These are phyloP conservation scores for Drosophila percnosoma DNA, from an alignment of 2,888 invertebrate genomes.

Conservation along the genomic window DNA sequence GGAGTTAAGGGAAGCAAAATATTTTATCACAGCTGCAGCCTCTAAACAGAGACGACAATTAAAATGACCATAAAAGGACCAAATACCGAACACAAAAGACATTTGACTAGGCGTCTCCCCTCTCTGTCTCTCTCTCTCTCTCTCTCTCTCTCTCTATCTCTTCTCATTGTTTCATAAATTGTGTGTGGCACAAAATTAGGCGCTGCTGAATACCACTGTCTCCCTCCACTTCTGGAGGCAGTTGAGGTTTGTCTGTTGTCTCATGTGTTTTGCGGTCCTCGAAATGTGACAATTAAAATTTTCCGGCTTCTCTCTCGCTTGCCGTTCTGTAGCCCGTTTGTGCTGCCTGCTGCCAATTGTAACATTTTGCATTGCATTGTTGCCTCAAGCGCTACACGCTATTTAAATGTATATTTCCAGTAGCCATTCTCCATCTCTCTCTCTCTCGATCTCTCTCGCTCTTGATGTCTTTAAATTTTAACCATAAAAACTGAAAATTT, in stretches of 20 bases:
- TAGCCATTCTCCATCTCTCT: background rate
- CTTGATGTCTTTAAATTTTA: conserved; percentile 16
- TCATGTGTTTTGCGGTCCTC: conserved; percentile 59
- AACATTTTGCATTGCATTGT: conserved; percentile 36
- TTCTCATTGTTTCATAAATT: conserved; percentile 31
- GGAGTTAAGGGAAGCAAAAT: conserved; percentile 23
- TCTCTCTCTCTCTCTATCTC: background rate
- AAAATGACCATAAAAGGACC: conserved; percentile 56
- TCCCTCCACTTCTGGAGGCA: background rate
- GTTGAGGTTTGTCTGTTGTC: conserved; percentile 20
- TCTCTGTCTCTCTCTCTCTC: background rate
- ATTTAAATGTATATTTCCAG: conserved; percentile 30
- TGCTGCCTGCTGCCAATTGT: conserved; percentile 32
- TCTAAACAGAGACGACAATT: conserved; percentile 62
- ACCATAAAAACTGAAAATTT: conserved; percentile 2
- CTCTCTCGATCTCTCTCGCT: background rate
- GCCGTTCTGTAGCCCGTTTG: conserved; percentile 28
- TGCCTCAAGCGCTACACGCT: conserved; percentile 3
- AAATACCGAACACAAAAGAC: conserved; percentile 8
- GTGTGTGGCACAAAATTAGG: conserved; percentile 49
- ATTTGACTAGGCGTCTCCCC: conserved; percentile 7
- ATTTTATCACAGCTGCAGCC: conserved; percentile 68
- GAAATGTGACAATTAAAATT: conserved; percentile 73
- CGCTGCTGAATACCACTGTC: conserved; percentile 5
- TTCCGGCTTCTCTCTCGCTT: conserved; percentile 16